Conservation (phyloP, 2,113 vertebrate genomes). For the Myotis yumanensis region DNA sequence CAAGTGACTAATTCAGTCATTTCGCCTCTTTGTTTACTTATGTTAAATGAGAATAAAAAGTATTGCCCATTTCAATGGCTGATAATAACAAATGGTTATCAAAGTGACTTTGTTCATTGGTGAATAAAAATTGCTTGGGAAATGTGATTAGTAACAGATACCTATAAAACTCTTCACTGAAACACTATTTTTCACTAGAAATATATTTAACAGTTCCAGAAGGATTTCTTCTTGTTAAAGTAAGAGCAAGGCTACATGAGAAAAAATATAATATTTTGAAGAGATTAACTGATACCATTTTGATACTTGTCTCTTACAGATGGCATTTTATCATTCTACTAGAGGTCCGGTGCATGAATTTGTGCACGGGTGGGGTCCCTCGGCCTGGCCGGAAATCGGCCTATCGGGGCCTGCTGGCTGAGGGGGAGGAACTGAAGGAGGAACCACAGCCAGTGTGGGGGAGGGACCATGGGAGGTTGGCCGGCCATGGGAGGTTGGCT, state of each 20-base stretch:
- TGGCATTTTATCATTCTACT: background rate
- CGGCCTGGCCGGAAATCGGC: no score
- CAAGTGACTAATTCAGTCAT: background rate
- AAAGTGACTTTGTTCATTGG: conserved; percentile 24
- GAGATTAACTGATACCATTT: background rate
- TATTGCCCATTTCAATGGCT: background rate
- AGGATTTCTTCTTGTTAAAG: conserved; percentile 15
- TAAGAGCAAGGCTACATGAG: background rate
- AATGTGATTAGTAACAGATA: conserved; percentile 53
- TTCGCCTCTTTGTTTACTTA: conserved; percentile 48
- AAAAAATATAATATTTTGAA: conserved; percentile 17
- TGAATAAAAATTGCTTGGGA: conserved; percentile 57
- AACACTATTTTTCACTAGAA: background rate
- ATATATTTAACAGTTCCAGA: background rate
- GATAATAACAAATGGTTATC: background rate
- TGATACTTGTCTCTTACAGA: background rate
- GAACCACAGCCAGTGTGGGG: no score
- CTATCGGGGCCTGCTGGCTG: no score
- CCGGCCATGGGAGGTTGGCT: no score
- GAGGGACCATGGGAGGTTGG: no score
- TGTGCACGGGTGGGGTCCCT: no score
- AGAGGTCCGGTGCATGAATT: no score
- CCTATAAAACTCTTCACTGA: conserved; percentile 19
- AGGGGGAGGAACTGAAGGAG: no score
- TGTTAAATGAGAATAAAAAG: conserved; percentile 50